Conservation (phyloP, 2,113 vertebrate genomes). For the Macrotis lagotis region DNA sequence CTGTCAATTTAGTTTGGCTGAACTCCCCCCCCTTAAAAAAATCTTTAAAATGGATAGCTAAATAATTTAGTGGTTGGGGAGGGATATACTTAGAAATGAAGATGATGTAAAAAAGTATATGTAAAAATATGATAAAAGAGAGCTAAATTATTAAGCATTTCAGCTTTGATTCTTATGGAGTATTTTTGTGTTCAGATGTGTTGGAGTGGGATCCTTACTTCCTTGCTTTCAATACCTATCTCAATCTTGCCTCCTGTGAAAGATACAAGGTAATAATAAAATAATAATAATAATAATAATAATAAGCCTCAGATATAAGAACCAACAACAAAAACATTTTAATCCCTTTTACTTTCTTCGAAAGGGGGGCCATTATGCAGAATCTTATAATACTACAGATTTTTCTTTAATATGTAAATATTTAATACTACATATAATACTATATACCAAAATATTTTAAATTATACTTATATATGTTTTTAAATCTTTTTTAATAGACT, state of each 20-base stretch:
- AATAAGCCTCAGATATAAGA: not conserved
- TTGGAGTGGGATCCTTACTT: slow-evolving; percentile 90
- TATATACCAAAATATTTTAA: not conserved
- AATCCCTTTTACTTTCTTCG: not conserved
- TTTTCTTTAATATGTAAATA: not conserved
- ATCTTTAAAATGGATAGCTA: not conserved
- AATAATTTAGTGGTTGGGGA: not conserved
- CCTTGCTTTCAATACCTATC: slow-evolving; percentile 90
- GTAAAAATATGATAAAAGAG: not conserved
- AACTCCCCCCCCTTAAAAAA: not conserved
- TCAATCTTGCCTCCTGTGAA: slow-evolving; percentile 92
- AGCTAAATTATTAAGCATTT: not conserved
- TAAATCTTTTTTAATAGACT: not conserved
- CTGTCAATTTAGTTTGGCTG: not conserved
- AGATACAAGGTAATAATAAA: slow-evolving; percentile 90
- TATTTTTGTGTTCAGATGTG: slow-evolving; percentile 87
- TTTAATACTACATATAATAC: not conserved
- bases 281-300: too few relatives aligned
- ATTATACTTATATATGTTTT: not conserved
- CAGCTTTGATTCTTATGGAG: slow-evolving; percentile 11
- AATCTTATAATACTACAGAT: not conserved
- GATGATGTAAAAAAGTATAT: not conserved
- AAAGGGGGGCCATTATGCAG: slow-evolving; percentile 1
- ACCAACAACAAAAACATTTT: not conserved
- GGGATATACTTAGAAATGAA: not conserved